A percentile compares a stretch with the other conserved stretches of the same genome.
Evolutionary conservation across 2,888 invertebrate genomes (phyloP).

Genomic region (Drosophila subsilvestris): DNA sequence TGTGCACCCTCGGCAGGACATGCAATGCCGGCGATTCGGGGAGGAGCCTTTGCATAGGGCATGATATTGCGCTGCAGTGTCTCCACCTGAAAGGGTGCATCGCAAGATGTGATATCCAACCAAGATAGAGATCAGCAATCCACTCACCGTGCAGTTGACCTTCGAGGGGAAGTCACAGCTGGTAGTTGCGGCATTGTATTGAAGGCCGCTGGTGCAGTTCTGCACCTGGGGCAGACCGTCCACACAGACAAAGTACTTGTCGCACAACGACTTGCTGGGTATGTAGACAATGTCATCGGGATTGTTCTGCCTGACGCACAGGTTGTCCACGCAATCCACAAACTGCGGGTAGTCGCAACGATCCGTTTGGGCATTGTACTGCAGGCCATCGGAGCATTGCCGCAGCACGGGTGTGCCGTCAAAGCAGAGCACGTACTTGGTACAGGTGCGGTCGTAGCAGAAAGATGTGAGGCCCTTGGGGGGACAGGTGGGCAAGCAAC

Average conservation of each 20-base stretch:
- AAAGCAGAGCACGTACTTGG: constrained; percentile 79
- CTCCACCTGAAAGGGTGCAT: constrained; percentile 57
- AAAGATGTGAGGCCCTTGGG: constrained; percentile 61
- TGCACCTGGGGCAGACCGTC: constrained; percentile 68
- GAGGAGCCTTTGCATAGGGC: constrained; percentile 73
- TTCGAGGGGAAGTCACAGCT: constrained; percentile 77
- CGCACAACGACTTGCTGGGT: constrained; percentile 72
- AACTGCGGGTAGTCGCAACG: constrained; percentile 81
- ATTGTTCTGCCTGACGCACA: constrained; percentile 75
- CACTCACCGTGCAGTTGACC: constrained; percentile 73
- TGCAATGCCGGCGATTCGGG: constrained; percentile 73
- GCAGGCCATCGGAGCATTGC: constrained; percentile 75
- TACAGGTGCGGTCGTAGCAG: constrained; percentile 79
- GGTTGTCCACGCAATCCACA: constrained; percentile 80
- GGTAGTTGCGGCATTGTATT: constrained; percentile 65
- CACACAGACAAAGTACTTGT: constrained; percentile 78
- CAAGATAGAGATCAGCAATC: not conserved
- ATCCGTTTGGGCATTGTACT: constrained; percentile 78
- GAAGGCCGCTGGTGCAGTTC: constrained; percentile 73
- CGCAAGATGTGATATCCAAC: not conserved
- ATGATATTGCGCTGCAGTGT: constrained; percentile 70
- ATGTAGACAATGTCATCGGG: constrained; percentile 67
- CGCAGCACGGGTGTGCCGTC: constrained; percentile 66
- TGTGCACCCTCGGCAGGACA: constrained; percentile 76
- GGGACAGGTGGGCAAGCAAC: constrained; percentile 71